Evolutionary conservation across 2,888 invertebrate genomes (phyloP).

Genomic region (Panorpa germanica): DNA sequence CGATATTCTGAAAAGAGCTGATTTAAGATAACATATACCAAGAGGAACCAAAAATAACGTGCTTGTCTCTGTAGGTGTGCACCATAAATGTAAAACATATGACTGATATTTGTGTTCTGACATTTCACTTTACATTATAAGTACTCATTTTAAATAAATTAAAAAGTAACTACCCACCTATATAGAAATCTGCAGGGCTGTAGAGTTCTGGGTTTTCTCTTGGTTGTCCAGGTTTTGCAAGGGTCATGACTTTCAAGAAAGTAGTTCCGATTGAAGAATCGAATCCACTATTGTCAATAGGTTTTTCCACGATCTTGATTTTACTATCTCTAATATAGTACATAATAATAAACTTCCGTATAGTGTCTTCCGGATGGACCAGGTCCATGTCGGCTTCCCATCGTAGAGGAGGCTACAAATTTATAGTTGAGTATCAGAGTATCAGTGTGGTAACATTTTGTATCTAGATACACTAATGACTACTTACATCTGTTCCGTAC

Average conservation of each 20-base stretch:
- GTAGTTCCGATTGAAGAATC: conserved; percentile 52
- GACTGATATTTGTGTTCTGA: too few species aligned
- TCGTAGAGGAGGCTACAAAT: conserved; percentile 33
- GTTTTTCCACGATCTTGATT: conserved; percentile 53
- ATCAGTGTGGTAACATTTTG: neutral
- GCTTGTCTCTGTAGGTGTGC: too few species aligned
- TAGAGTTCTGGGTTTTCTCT: conserved; percentile 56
- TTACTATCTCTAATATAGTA: conserved; percentile 61
- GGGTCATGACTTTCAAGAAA: conserved; percentile 44
- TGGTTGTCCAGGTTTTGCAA: conserved; percentile 49
- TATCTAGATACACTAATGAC: conserved; percentile 1
- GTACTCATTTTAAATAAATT: conserved; percentile 1
- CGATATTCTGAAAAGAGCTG: too few species aligned
- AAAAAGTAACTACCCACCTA: conserved; percentile 30
- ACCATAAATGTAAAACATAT: too few species aligned
- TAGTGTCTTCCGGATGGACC: conserved; percentile 57
- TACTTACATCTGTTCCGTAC: conserved; percentile 4
- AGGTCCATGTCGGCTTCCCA: conserved; percentile 62
- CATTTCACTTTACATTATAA: too few species aligned
- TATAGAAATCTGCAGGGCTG: conserved; percentile 58
- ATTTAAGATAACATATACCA: too few species aligned
- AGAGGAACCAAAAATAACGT: too few species aligned
- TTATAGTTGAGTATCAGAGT: neutral
- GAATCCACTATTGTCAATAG: conserved; percentile 55
- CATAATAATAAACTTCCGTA: conserved; percentile 53